These are phyloP conservation scores for Lysiphlebus fabarum DNA, from an alignment of 1,140 invertebrate species.

Conservation along the genomic window DNA sequence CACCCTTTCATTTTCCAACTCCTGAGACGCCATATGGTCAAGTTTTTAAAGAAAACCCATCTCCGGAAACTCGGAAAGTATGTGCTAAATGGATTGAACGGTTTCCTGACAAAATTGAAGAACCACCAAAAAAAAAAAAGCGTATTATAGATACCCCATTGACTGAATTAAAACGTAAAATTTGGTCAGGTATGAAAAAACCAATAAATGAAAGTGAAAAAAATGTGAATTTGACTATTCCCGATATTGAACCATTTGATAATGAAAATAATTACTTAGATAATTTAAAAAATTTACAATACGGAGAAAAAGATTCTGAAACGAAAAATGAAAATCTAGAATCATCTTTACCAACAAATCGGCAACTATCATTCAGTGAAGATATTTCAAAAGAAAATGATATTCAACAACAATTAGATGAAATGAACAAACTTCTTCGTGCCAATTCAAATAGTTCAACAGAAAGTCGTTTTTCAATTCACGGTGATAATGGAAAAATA, in stretches of 20 bases:
- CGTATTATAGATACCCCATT: conserved; percentile 54
- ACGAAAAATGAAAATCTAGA: background rate
- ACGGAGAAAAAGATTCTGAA: background rate
- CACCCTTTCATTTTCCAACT: conserved; percentile 53
- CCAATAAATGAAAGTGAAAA: background rate
- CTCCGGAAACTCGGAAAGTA: conserved; percentile 53
- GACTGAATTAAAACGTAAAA: conserved; percentile 52
- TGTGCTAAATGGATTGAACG: conserved; percentile 54
- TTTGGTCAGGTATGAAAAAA: conserved; percentile 38
- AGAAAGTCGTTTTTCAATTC: conserved; percentile 39
- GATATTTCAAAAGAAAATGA: conserved; percentile 33
- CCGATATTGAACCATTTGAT: background rate
- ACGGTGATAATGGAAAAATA: conserved; percentile 31
- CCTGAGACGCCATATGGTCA: conserved; percentile 59
- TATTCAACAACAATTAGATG: conserved; percentile 42
- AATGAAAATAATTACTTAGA: background rate
- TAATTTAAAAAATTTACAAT: background rate
- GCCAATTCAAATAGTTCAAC: conserved; percentile 37
- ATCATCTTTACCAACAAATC: conserved; percentile 29
- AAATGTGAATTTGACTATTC: background rate
- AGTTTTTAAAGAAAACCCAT: conserved; percentile 53
- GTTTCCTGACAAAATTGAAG: conserved; percentile 48
- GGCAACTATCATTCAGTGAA: conserved; percentile 40
- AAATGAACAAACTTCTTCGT: conserved; percentile 42
- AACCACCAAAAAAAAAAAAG: conserved; percentile 39